A percentile compares a stretch with the other conserved stretches of the same genome.
phyloP scores from a whole-genome alignment of 2,113 vertebrate genomes.

The Platycercus adscitus region DNA sequence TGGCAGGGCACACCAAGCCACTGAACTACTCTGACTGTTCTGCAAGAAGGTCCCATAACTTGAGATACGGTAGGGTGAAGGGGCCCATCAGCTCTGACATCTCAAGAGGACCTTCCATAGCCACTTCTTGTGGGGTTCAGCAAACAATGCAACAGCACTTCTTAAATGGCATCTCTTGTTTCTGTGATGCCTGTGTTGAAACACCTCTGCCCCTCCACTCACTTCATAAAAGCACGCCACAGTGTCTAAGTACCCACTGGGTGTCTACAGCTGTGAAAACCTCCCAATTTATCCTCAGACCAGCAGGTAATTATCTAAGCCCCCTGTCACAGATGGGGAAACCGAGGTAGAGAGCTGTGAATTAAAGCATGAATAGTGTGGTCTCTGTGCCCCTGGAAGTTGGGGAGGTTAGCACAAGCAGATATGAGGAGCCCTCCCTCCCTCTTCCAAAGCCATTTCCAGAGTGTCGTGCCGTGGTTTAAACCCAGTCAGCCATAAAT shows the following conservation, averaged over 20 bases:
- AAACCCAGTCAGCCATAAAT: no score
- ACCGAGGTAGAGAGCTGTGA: not conserved
- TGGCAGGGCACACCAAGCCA: constrained; percentile 12
- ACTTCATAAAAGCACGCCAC: not conserved
- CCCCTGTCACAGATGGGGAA: not conserved
- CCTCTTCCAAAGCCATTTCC: not conserved
- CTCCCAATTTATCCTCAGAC: not conserved
- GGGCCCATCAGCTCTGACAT: not conserved
- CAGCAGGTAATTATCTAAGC: not conserved
- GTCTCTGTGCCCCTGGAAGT: not conserved
- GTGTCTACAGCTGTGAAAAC: not conserved
- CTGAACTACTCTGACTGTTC: not conserved
- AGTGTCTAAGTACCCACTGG: not conserved
- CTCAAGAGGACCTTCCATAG: not conserved
- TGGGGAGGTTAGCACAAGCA: not conserved
- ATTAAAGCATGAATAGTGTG: not conserved
- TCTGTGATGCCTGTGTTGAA: not conserved
- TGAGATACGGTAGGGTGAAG: not conserved
- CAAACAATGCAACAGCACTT: not conserved
- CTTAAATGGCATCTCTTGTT: not conserved
- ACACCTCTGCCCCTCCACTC: not conserved
- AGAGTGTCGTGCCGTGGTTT: not conserved
- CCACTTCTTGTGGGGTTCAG: not conserved
- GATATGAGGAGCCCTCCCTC: not conserved
- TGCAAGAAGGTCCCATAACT: not conserved